A percentile compares a stretch with the other conserved stretches of the same genome.
These are phyloP conservation scores for Macheiramphus alcinus DNA, from an alignment of 2,113 vertebrate species.

Conservation along the genomic window DNA sequence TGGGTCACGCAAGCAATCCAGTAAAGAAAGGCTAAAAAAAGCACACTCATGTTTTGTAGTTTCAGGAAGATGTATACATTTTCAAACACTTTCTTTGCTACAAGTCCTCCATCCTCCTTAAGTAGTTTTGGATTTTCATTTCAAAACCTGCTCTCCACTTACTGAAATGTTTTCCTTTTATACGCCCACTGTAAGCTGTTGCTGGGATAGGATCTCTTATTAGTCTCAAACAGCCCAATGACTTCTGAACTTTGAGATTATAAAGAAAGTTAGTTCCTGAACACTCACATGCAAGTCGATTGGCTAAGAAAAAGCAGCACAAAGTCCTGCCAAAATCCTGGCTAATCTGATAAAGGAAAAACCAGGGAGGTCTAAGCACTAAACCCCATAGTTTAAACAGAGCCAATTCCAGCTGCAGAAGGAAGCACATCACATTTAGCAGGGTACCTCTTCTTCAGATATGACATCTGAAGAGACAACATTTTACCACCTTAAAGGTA, in stretches of 20 bases:
- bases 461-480: background rate
- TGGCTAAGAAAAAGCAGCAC: constrained; percentile 61
- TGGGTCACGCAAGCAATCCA: background rate
- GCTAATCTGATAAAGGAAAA: constrained; percentile 58
- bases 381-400: background rate
- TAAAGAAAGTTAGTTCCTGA: constrained; percentile 39
- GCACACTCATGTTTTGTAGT: background rate
- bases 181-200: rapidly evolving
- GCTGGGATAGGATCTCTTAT: background rate
- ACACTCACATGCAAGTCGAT: background rate
- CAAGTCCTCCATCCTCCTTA: background rate
- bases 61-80: background rate
- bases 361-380: constrained; percentile 17
- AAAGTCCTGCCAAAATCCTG: constrained; percentile 68
- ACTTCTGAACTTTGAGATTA: constrained; percentile 58
- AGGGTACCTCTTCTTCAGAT: background rate
- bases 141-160: background rate
- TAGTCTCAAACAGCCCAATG: background rate
- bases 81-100: background rate
- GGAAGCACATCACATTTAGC: background rate
- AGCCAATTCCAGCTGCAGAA: background rate
- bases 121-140: background rate
- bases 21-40: background rate
- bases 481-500: background rate
- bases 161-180: background rate